A percentile compares a stretch with the other conserved stretches of the same genome.
These are phyloP conservation scores for Leptinotarsa rubiginosa DNA, from an alignment of 2,888 invertebrate species.

Conservation along the genomic window DNA sequence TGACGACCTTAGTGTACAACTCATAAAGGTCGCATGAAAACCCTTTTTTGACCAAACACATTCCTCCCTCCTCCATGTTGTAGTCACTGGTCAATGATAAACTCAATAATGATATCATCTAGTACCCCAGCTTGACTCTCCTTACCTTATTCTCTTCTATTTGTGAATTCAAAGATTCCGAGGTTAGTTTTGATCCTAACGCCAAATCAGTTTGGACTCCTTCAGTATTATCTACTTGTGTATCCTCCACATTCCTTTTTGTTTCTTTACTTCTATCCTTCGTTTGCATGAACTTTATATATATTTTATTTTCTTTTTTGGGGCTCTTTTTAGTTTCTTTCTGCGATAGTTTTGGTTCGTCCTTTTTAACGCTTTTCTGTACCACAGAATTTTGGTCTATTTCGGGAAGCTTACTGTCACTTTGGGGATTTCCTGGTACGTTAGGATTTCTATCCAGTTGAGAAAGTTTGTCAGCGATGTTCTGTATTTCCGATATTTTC, in stretches of 20 bases:
- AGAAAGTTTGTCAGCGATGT: constrained; percentile 33
- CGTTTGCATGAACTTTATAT: constrained; percentile 44
- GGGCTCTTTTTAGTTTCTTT: constrained; percentile 22
- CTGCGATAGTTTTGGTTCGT: background rate
- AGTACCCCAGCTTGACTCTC: background rate
- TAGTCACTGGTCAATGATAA: too few relatives aligned
- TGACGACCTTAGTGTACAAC: too few relatives aligned
- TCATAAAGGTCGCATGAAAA: too few relatives aligned
- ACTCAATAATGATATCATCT: too few relatives aligned
- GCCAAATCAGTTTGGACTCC: constrained; percentile 35
- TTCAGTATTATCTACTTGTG: constrained; percentile 19
- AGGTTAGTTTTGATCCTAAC: constrained; percentile 27
- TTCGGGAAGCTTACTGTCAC: constrained; percentile 24
- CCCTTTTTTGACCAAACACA: too few relatives aligned
- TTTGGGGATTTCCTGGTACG: background rate
- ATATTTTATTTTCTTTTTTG: constrained; percentile 43
- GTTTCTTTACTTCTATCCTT: constrained; percentile 31
- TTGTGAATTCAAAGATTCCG: constrained; percentile 31
- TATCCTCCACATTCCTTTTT: constrained; percentile 21
- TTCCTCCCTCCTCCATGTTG: too few relatives aligned
- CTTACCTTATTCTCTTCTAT: constrained; percentile 26
- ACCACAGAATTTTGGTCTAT: constrained; percentile 15
- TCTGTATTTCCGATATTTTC: constrained; percentile 43
- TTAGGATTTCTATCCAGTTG: constrained; percentile 25
- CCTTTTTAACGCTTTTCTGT: background rate